A percentile compares a stretch with the other conserved stretches of the same genome.
These are phyloP conservation scores for Coleophora flavipennella DNA, from an alignment of 2,888 invertebrate species.

Conservation along the genomic window DNA sequence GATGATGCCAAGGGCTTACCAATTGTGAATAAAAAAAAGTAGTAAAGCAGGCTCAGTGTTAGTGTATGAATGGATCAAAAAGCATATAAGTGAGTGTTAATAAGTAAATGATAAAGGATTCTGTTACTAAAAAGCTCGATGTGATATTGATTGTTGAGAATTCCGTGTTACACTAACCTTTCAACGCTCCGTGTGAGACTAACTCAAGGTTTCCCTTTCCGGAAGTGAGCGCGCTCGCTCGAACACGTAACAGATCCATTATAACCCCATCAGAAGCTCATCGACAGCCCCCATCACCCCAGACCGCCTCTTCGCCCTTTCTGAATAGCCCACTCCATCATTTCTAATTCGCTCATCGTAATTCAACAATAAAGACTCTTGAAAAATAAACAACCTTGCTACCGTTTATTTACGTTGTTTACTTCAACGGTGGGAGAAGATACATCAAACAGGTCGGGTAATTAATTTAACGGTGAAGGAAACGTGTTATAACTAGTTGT, in stretches of 20 bases:
- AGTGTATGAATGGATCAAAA: no score
- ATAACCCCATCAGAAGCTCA: constrained; percentile 22
- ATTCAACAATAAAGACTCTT: constrained; percentile 1
- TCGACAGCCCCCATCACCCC: constrained; percentile 12
- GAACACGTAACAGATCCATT: constrained; percentile 14
- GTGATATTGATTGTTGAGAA: no score
- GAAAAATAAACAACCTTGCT: background rate
- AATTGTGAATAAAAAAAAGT: no score
- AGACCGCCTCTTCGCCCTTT: constrained; percentile 10
- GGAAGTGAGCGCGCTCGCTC: background rate
- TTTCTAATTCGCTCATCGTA: constrained; percentile 13
- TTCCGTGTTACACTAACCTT: constrained; percentile 8
- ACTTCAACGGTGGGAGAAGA: no score
- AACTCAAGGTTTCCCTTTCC: background rate
- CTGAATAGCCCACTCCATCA: constrained; percentile 5
- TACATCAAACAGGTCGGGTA: background rate
- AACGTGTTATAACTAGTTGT: no score
- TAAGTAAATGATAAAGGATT: no score
- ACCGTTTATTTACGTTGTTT: no score
- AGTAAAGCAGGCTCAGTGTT: no score
- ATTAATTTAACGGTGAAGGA: background rate
- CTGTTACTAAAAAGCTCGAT: no score
- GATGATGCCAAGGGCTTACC: no score
- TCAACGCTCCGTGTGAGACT: background rate
- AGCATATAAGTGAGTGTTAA: no score